Percentiles rank a stretch among this genome's conserved stretches.
These are phyloP conservation scores for Nannoperca australis DNA, from an alignment of 2,797 vertebrate genomes.

Conservation along the genomic window DNA sequence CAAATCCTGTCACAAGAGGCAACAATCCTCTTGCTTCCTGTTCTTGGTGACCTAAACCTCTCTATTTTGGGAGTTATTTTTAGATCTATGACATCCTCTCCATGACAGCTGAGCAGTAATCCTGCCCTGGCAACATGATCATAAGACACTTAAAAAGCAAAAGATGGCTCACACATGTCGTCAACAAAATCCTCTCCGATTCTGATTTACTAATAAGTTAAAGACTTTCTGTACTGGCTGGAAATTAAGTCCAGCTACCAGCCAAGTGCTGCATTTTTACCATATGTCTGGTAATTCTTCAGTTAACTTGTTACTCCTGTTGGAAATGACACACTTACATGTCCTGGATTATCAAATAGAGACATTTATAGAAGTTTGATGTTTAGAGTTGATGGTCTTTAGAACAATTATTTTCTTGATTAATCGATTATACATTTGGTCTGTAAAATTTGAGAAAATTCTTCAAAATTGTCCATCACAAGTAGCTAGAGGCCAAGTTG, in stretches of 20 bases:
- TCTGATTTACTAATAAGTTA: conserved; percentile 28
- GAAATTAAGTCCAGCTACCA: conserved; percentile 30
- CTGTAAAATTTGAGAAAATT: not conserved
- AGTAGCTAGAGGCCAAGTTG: not conserved
- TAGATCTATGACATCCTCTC: conserved; percentile 49
- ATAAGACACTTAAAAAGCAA: conserved; percentile 45
- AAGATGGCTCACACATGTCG: conserved; percentile 37
- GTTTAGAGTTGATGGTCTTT: not conserved
- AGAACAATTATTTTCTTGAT: not conserved
- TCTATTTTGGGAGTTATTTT: conserved; percentile 64
- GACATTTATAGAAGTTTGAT: not conserved
- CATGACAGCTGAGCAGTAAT: conserved; percentile 65
- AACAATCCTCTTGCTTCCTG: conserved; percentile 44
- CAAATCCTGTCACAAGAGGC: conserved; percentile 56
- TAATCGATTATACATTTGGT: not conserved
- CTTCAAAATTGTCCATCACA: not conserved
- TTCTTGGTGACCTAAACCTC: conserved; percentile 58
- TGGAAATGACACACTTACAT: not conserved
- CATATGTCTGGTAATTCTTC: not conserved
- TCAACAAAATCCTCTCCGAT: conserved; percentile 49
- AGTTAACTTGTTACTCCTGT: not conserved
- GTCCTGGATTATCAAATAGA: not conserved
- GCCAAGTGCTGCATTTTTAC: not conserved
- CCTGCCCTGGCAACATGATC: conserved; percentile 54
- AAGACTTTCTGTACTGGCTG: conserved; percentile 22